Conservation (phyloP, 2,797 vertebrate species). For the Sebastes minor region DNA sequence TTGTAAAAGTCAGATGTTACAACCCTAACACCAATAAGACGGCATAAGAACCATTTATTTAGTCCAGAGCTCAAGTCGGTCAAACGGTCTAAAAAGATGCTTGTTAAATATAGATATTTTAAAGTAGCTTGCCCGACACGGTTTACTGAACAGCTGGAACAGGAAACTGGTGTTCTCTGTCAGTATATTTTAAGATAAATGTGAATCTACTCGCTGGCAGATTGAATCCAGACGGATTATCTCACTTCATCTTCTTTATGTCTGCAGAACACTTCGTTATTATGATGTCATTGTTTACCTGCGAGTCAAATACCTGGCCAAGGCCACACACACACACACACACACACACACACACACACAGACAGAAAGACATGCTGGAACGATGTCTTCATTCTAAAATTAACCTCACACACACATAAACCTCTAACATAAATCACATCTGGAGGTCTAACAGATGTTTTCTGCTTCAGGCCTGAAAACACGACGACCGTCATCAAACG, state of each 20-base stretch:
- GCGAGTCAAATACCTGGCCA: not conserved
- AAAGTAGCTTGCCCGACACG: no score
- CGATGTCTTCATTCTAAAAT: no score
- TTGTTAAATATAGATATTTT: no score
- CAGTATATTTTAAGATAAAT: not conserved
- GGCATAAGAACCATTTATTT: no score
- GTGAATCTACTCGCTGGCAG: not conserved
- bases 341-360: not conserved
- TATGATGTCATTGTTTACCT: not conserved
- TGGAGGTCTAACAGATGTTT: not conserved
- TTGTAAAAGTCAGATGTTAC: no score
- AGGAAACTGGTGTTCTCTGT: not conserved
- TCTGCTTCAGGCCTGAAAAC: slow-evolving; percentile 10
- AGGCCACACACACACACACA: not conserved
- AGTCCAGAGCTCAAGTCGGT: no score
- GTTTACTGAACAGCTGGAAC: not conserved
- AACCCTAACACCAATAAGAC: no score
- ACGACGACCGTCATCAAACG: slow-evolving; percentile 5
- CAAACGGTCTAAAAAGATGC: no score
- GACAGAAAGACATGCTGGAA: no score
- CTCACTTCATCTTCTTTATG: not conserved
- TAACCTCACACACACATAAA: no score
- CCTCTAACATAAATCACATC: not conserved
- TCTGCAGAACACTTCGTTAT: not conserved
- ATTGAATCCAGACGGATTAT: not conserved